Base-by-base conservation (phyloP, 1,140 invertebrate genomes). In the Periplaneta americana region DNA sequence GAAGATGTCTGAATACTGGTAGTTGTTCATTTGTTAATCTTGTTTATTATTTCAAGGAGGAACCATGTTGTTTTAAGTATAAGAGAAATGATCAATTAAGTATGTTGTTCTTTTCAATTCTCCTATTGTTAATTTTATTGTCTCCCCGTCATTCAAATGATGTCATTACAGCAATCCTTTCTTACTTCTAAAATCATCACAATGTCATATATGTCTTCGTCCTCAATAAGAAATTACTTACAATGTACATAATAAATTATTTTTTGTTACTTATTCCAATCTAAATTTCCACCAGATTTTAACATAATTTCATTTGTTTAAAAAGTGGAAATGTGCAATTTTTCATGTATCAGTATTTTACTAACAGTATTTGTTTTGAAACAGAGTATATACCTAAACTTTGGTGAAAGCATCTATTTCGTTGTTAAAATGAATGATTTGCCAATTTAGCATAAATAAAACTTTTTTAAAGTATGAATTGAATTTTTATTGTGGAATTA, bases 1-100 rank as follows among this genome's bases (percentile, higher is more conserved):
- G 76, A 28, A 88, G 83, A 66, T n/a, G 28, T 15, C n/a, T 66
- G 10, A 66, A 5, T 66, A n/a, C 2, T 66, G n/a, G 0, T 9
- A n/a, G 22, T n/a, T n/a, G 28, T n/a, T 66, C 22, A 11, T 66
- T 66, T n/a, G 48, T 13, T 66, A 66, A 22, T 66, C 4, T n/a
- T 8, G 39, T 48, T 17, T 18, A 48, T 22, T 48, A 15, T 48
- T 18, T 48, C 22, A 11, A 22, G 28, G 48, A 66, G 28, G 28
- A 66, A n/a, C n/a, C n/a, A n/a, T n/a, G n/a, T 66, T 5, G 22
- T 39, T n/a, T 28, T 2, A 48, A 28, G 48, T n/a, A 28, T 39
- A n/a, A 66, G 22, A 22, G 11, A n/a, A 66, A 66, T 6, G 6
- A 18, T 17, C 5, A 48, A 48, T 15, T 48, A 6, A 48, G 39